Base-by-base conservation (phyloP, 2,113 vertebrate genomes). In the Bambusicola thoracicus region DNA sequence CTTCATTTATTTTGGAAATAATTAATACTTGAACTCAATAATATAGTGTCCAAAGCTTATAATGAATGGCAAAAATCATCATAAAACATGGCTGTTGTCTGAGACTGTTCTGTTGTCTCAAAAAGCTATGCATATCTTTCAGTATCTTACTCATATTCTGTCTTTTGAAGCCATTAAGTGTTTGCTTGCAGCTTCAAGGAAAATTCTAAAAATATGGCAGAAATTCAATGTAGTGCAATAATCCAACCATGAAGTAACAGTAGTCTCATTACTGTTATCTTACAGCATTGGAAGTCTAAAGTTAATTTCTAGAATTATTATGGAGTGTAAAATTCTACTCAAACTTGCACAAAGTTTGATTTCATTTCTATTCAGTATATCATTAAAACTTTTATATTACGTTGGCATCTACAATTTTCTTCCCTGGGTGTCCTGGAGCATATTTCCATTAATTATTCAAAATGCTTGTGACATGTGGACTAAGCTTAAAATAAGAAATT, bases 121-220 rank as follows among this genome's bases (percentile, higher is more conserved):
- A 78, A 11, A 85, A 76, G 41, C 61, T 49, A 11, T 38, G 24
- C 6, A 0, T 58, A 10, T 38, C 84, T 92, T 24, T 80, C 43
- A 80, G 13, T 16, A 40, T 87, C 77, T 92, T n/a, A 58, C 29
- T n/a, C 18, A 21, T 27, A 21, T 29, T 74, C 66, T 55, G 4
- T 72, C 91, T 92, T 94, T 95, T 73, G 85, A 86, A 94, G 21
- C 46, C 51, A 44, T 53, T 75, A 78, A 78, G 19, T 17, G 24
- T 92, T 81, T 90, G 68, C 82, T 96, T 92, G 56, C 63, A 87
- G 59, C 44, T 85, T 82, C 38, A 83, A 84, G 69, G 92, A 87
- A 41, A 72, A 81, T 18, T 85, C 49, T 89, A 48, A 85, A 93
- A 93, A 65, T 82, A 36, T 91, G 43, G 29, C 55, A 61, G 75